Evolutionary conservation across 2,888 invertebrate species (phyloP), one percentile per base, ranked within the genome.

Genomic region (Ophonus ardosiacus): DNA sequence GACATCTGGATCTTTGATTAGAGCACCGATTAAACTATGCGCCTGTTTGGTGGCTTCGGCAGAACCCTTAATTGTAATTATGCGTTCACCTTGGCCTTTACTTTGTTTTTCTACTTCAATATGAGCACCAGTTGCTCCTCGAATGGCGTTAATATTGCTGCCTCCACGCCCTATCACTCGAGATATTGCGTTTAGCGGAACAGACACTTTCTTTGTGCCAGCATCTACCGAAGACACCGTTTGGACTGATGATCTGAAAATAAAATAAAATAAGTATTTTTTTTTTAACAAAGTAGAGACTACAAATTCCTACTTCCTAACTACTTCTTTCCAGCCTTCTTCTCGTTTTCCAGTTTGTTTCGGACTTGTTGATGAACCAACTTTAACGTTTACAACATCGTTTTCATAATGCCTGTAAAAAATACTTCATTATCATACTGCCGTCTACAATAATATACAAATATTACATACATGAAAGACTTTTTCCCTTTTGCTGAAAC

Each of bases 21-120:
- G 94, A 8, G 97, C 95, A 63, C 96, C 95, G 88, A 99, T 99
- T 89, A 99, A 93, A 88, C 94, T 94, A 90, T 98, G 96, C 80
- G 99, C 99, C 90, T 98, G 97, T 90, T 97, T 96, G 0, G 97
- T 98, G 7, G 98, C 97, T 88, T 99, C 98, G 18, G 96, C 94
- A 0, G 97, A 96, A 74, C 98, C 98, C 92, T 98, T 98, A 89
- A 99, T 98, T 61, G 98, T 98, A 87, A 99, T 98, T 89, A 96
- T 96, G 88, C 99, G 93, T 91, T 98, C 98, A 84, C 97, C 97
- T 92, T 97, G 98, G 5, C 97, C 96, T 92, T 98, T 98, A 90
- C 96, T 96, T 92, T 98, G 98, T 91, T 99, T 99, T 91, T 99
- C 99, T 31, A 99, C 98, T 92, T 99, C 98, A 90, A 99, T 99